Conservation (phyloP, 2,113 vertebrate species). For the Oncorhynchus clarkii region DNA sequence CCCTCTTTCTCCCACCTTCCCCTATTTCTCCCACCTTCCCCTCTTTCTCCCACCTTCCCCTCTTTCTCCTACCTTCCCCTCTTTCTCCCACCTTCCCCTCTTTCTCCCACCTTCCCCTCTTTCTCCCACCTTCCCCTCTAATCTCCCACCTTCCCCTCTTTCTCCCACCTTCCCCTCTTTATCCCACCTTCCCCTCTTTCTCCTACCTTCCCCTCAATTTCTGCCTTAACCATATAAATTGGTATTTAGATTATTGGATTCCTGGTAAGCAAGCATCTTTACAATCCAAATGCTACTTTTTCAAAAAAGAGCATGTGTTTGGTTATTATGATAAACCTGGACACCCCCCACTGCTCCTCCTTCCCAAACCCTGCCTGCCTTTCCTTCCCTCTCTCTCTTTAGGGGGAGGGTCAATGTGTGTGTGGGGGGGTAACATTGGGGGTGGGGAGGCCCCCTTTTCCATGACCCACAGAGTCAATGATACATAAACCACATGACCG, state of each 20-base stretch:
- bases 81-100: constrained; percentile 66
- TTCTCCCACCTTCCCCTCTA: constrained; percentile 49
- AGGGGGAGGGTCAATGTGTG: constrained; percentile 40
- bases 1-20: constrained; percentile 49
- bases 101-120: constrained; percentile 24
- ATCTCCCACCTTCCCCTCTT: constrained; percentile 56
- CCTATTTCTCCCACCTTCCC: constrained; percentile 66
- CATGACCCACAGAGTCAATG: constrained; percentile 74
- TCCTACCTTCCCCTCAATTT: no score
- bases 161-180: background rate
- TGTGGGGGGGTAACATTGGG: constrained; percentile 13
- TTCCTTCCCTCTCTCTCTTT: constrained; percentile 32
- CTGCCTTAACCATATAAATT: constrained; percentile 35
- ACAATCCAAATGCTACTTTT: constrained; percentile 62
- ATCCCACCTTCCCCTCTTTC: no score
- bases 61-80: no score
- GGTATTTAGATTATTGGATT: constrained; percentile 64
- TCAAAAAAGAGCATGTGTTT: constrained; percentile 71
- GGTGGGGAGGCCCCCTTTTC: constrained; percentile 60
- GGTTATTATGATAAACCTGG: constrained; percentile 71
- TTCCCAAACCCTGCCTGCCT: constrained; percentile 21
- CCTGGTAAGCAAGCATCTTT: constrained; percentile 44
- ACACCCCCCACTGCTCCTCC: constrained; percentile 26
- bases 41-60: constrained; percentile 47
- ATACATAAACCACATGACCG: constrained; percentile 88